Evolutionary conservation across 2,113 vertebrate genomes (phyloP).

Genomic region (Myrmecophaga tridactyla): DNA sequence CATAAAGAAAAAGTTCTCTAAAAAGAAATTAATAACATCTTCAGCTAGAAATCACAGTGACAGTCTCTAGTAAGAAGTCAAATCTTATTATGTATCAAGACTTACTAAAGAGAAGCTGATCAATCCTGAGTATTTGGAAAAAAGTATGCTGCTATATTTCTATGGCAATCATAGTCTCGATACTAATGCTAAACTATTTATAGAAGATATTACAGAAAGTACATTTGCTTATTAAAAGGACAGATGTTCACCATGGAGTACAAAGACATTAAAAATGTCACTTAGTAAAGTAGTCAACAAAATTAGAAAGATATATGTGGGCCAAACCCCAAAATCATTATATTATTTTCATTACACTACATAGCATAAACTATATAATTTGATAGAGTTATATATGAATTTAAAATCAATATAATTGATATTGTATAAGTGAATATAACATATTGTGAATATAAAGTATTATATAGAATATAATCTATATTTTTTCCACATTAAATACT

Average conservation of each 20-base stretch:
- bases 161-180: not conserved
- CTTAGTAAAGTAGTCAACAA: not conserved
- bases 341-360: not conserved
- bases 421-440: not conserved
- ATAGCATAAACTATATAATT: not conserved
- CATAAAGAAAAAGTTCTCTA: not conserved
- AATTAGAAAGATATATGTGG: not conserved
- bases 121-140: conserved; percentile 30
- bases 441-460: not conserved
- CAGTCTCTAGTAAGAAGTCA: not conserved
- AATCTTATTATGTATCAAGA: not conserved
- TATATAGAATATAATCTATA: not conserved
- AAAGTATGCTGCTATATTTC: not conserved
- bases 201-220: not conserved
- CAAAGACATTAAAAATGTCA: not conserved
- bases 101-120: conserved; percentile 33
- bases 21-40: not conserved
- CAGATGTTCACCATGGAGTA: not conserved
- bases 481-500: not conserved
- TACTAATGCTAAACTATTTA: not conserved
- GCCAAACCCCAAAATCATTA: not conserved
- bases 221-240: not conserved
- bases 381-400: too few relatives aligned
- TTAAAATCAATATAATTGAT: too few relatives aligned
- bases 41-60: not conserved